Base-by-base conservation (phyloP, 2,797 vertebrate genomes). In the Poeciliopsis gracilis region DNA sequence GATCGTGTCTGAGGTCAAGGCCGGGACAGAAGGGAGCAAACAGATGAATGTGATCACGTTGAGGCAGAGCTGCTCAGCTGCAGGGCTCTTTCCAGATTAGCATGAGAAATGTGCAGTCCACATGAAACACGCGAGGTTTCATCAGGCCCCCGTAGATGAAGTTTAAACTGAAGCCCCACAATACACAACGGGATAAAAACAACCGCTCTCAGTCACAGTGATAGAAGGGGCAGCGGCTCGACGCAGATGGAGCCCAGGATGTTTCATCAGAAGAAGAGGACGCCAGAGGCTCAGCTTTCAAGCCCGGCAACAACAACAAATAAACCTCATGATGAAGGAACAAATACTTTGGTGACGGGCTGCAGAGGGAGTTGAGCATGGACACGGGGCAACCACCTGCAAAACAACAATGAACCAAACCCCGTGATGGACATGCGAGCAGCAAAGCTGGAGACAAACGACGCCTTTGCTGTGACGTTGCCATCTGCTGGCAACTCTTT, bases 401-500 rank as follows among this genome's bases (percentile, higher is more conserved):
- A 88, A 75, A 72, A 90, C 82, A 80, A 89, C 87, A 89, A 91
- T 81, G 57, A 73, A 77, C 84, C 67, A 3, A 28, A 80, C 66
- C 81, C 76, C 86, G 77, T 77, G 76, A 78, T 75, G 80, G 84
- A 38, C 57, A 47, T 86, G 81, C 78, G 83, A 89, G 77, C 84
- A 57, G 12, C 33, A 69, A 36, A 81, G 53, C 47, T 77, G 77
- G 78, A 89, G 69, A 77, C 66, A 75, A 76, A 82, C 81, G 76
- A 77, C 11, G 83, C 93, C n/a, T 90, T 90, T 90, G 89, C 91
- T 91, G 89, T 87, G 85, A 89, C 82, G 92, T 89, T 91, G 93
- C 95, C 95, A 92, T 92, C 95, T 95, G 84, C 92, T 95, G 94
- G 94, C 76, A 81, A 88, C 51, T 84, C 25, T 74, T 81, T 41